Conservation (phyloP, 2,888 invertebrate genomes). For the Noctua comes region DNA sequence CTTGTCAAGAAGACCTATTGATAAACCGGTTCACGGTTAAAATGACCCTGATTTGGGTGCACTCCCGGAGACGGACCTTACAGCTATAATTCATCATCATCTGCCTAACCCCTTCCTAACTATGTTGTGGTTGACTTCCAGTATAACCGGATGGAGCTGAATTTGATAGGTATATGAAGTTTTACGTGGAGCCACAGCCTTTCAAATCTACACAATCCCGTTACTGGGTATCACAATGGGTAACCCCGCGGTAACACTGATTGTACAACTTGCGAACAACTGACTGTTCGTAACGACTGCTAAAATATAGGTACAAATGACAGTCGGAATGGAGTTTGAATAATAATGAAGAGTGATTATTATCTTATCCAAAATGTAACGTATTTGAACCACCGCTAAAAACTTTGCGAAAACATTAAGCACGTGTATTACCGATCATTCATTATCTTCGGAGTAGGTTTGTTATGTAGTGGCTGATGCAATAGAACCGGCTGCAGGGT, state of each 20-base stretch:
- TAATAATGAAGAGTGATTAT: background rate
- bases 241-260: no score
- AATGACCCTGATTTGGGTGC: background rate
- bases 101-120: background rate
- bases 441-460: background rate
- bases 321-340: background rate
- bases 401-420: background rate
- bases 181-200: background rate
- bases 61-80: background rate
- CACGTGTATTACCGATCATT: conserved; percentile 26
- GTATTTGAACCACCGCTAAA: conserved; percentile 5
- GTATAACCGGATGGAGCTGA: background rate
- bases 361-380: conserved; percentile 4
- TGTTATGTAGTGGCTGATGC: conserved; percentile 34
- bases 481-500: conserved; percentile 32
- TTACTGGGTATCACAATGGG: background rate
- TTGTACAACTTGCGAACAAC: background rate
- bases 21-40: background rate
- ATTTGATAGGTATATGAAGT: background rate
- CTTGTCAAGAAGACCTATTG: conserved; percentile 11
- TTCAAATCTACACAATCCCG: background rate
- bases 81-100: background rate
- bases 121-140: background rate
- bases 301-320: no score
- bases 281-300: background rate